Evolutionary conservation across 2,888 invertebrate genomes (phyloP), one percentile per base, ranked within the genome.

Genomic region (Drosophila meridiana): DNA sequence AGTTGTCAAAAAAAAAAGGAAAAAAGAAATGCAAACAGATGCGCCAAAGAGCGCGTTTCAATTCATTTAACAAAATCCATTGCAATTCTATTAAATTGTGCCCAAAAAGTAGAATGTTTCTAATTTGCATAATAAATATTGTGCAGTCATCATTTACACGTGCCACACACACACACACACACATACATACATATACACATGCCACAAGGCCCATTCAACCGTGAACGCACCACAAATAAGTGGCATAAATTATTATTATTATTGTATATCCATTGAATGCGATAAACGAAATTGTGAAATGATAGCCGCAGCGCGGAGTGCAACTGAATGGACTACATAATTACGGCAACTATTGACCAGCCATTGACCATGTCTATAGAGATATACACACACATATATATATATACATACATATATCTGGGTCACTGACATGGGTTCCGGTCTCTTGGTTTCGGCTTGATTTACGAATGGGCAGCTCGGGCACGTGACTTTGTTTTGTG

Each of bases 81-180:
- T 32, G 50, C 56, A 45, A 59, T 67, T 52, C 48, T 38, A 55
- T 48, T 45, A 47, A 69, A 77, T 69, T 73, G 20, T 42, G 40
- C 20, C 47, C 60, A 7, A 67, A 73, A 73, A n/a, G 2, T 69
- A 48, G 34, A 11, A 28, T 34, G 57, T 48, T 56, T 50, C 28
- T 43, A 78, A 69, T 85, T 82, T 73, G 80, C 82, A 71, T 82
- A 69, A 78, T 84, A 78, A 65, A 78, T 81, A 40, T 43, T 56
- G 30, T 20, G 28, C 28, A 48, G 47, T 57, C 56, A 56, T 42
- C 28, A 13, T 53, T 61, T 66, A 43, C 78, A 75, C 69, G 73
- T 62, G 70, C 58, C 57, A 63, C 40, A 59, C 40, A 47, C 45
- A 45, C 43, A 45, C 40, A 38, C 42, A 43, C 42, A 42, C 42